Evolutionary conservation across 2,113 vertebrate species (phyloP).

Genomic region (Cyanoderma ruficeps): DNA sequence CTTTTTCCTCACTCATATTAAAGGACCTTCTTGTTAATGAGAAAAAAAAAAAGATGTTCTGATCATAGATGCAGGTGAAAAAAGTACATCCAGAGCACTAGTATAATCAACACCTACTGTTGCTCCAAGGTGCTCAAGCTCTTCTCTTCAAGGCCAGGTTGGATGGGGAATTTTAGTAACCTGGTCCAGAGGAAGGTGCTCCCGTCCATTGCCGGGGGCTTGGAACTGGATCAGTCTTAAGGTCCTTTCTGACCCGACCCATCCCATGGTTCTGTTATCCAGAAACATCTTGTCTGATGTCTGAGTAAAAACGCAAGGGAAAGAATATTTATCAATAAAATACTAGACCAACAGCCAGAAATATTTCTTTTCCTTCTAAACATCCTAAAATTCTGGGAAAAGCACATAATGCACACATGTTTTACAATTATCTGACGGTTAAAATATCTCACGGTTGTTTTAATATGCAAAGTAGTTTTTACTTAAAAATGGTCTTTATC

Average conservation of each 20-base stretch:
- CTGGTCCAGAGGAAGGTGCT: too few relatives aligned
- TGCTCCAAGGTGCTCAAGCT: neutral
- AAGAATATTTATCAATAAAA: neutral
- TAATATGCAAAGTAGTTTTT: neutral
- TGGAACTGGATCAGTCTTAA: neutral
- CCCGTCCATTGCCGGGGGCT: neutral
- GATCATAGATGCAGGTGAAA: neutral
- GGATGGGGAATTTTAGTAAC: neutral
- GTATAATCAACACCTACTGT: neutral
- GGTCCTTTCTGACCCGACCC: fast-evolving
- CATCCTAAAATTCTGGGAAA: neutral
- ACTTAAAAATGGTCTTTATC: neutral
- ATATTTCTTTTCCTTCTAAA: neutral
- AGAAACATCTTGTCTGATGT: neutral
- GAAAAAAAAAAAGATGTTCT: neutral
- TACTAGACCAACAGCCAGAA: neutral
- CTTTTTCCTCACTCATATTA: neutral
- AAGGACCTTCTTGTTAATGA: neutral
- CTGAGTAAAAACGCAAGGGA: neutral
- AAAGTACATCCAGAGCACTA: neutral
- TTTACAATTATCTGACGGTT: neutral
- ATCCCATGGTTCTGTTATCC: neutral
- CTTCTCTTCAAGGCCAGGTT: neutral
- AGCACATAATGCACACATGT: neutral
- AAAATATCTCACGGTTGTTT: neutral